phyloP scores from a whole-genome alignment of 1,140 invertebrate species.

The Lepidostoma basale region DNA sequence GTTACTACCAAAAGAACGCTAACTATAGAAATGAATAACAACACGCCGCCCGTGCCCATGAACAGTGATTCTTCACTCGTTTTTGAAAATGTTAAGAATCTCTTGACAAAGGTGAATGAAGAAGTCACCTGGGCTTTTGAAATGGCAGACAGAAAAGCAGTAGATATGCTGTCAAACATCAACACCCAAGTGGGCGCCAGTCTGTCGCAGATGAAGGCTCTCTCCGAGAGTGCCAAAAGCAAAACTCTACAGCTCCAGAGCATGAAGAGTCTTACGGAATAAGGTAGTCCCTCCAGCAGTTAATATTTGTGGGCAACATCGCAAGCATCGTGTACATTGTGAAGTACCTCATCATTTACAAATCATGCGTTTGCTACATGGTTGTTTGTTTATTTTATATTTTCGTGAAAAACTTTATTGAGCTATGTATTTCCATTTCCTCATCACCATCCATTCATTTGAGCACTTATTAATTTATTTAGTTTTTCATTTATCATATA shows the following conservation, averaged over 20 bases:
- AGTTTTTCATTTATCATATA: no score
- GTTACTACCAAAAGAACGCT: not conserved
- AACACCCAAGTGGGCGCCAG: not conserved
- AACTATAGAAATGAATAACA: conserved; percentile 3
- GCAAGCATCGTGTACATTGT: no score
- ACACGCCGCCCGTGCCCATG: not conserved
- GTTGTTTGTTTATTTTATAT: no score
- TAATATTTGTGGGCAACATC: no score
- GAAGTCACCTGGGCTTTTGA: conserved; percentile 10
- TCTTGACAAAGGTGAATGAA: conserved; percentile 6
- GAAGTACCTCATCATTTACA: no score
- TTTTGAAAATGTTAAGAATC: not conserved
- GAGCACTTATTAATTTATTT: no score
- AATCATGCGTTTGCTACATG: no score
- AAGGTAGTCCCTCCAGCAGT: no score
- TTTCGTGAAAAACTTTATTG: no score
- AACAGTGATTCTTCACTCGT: not conserved
- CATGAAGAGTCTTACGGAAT: not conserved
- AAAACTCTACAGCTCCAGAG: not conserved
- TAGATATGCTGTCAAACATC: not conserved
- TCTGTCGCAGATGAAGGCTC: not conserved
- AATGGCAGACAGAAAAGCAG: not conserved
- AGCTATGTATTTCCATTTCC: no score
- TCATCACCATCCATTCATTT: no score
- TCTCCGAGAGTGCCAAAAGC: not conserved